Base-by-base conservation (phyloP, 2,888 invertebrate species). In the Sepiola atlantica region DNA sequence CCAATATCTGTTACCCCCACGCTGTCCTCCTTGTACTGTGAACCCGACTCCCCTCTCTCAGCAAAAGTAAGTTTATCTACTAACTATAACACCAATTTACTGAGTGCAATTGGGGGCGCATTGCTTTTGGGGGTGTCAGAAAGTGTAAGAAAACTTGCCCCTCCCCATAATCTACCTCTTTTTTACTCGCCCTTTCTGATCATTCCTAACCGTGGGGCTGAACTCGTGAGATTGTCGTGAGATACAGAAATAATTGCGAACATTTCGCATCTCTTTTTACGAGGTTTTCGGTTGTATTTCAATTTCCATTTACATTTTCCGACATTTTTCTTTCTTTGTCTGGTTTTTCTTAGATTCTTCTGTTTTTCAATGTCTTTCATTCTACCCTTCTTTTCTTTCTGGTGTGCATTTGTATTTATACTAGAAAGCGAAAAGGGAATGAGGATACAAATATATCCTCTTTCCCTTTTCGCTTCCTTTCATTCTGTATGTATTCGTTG, bases 21-120 rank as follows among this genome's bases (percentile, higher is more conserved):
- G 0, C 61, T 0, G 0, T 2, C 77, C n/a, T 45, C n/a, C 0
- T 14, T n/a, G 14, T n/a, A n/a, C 77, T 10, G 0, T 16, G 32
- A n/a, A 2, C n/a, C 14, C n/a, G 10, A n/a, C 10, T 32, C n/a
- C 4, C 3, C 4, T 32, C 18, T 32, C 77, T 28, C 77, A n/a
- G 2, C 45, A 4, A 45, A 14, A 32, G 16, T 16, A 16, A 77
- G n/a, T 77, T 77, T n/a, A 77, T 77, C 77, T n/a, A 77, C n/a
- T n/a, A 4, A 16, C n/a, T 77, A n/a, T n/a, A 77, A 77, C 77
- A 77, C 77, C 77, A 77, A 77, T 77, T 77, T 77, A 16, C n/a
- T 32, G 77, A 77, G 77, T 77, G 77, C 77, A 77, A 32, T 77
- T 77, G 77, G 14, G 77, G n/a, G n/a, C 16, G 21, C n/a, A n/a